A percentile compares a stretch with the other conserved stretches of the same genome.
Conservation (phyloP, 2,797 vertebrate genomes). For the Enteromius viviparus region DNA sequence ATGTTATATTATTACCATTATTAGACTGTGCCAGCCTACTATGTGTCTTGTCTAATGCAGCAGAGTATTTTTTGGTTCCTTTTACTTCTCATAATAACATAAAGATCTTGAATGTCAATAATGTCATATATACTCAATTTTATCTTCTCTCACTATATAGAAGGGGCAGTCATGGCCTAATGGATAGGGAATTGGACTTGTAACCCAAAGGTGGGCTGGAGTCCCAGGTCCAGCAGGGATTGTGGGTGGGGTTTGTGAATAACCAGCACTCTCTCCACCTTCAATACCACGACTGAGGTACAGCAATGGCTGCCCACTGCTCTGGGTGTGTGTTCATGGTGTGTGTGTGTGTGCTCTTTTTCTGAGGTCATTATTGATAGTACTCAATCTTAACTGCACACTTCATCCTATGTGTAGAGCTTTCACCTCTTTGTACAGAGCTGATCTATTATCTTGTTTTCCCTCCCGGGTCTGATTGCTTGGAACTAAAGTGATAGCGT, state of each 20-base stretch:
- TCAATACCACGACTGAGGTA: too few species aligned
- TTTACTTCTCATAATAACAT: neutral
- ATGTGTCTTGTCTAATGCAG: neutral
- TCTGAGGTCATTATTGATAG: neutral
- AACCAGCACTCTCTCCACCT: too few species aligned
- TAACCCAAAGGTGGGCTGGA: too few species aligned
- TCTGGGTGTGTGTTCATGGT: too few species aligned
- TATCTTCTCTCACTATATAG: neutral
- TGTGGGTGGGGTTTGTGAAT: too few species aligned
- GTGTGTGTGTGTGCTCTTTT: neutral
- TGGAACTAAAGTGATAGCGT: slow-evolving; percentile 7
- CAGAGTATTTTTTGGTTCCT: neutral
- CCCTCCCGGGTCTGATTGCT: slow-evolving; percentile 23
- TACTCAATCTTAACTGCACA: neutral
- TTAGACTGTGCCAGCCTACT: neutral
- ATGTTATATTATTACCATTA: neutral
- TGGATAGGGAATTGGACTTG: too few species aligned
- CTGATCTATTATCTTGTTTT: slow-evolving; percentile 10
- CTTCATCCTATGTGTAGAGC: neutral
- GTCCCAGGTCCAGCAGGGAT: too few species aligned
- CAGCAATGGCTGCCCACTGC: too few species aligned
- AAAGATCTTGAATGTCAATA: too few species aligned
- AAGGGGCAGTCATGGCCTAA: too few species aligned
- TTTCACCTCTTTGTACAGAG: neutral
- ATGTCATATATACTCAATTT: neutral